Percentiles rank a stretch among this genome's conserved stretches.
Evolutionary conservation across 2,797 vertebrate species (phyloP).

Genomic region (Pseudotriccus pelzelni): DNA sequence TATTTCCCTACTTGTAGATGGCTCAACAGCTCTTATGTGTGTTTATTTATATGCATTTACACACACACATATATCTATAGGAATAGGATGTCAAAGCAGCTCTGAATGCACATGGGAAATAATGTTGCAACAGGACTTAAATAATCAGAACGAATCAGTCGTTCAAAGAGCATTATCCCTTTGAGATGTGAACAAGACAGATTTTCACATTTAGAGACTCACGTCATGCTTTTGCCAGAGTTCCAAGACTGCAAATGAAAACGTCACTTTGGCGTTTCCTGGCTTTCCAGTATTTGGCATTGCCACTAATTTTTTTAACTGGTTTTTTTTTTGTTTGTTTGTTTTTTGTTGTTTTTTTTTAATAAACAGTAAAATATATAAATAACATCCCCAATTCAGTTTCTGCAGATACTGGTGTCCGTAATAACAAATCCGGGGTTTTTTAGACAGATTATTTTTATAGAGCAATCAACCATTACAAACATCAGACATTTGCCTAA

Average conservation of each 20-base stretch:
- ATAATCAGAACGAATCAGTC: not conserved
- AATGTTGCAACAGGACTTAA: not conserved
- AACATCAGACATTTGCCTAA: not conserved
- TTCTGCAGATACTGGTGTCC: not conserved
- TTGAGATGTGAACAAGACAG: not conserved
- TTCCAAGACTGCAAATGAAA: not conserved
- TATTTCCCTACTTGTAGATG: not conserved
- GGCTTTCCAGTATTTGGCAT: not conserved
- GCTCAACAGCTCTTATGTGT: accelerated
- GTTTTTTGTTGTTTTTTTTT: not conserved
- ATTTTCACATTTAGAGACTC: not conserved
- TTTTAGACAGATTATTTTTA: not conserved
- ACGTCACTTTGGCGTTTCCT: not conserved
- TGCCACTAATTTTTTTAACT: not conserved
- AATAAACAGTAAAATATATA: not conserved
- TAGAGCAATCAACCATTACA: not conserved
- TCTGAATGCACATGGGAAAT: not conserved
- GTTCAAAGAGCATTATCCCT: not conserved
- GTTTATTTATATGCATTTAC: not conserved
- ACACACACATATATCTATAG: not conserved
- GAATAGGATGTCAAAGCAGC: not conserved
- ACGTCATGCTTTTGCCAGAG: not conserved
- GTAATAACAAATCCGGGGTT: accelerated
- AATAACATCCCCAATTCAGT: not conserved
- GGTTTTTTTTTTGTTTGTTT: not conserved